Evolutionary conservation across 2,797 vertebrate species (phyloP).

Genomic region (Malacoraja senta): DNA sequence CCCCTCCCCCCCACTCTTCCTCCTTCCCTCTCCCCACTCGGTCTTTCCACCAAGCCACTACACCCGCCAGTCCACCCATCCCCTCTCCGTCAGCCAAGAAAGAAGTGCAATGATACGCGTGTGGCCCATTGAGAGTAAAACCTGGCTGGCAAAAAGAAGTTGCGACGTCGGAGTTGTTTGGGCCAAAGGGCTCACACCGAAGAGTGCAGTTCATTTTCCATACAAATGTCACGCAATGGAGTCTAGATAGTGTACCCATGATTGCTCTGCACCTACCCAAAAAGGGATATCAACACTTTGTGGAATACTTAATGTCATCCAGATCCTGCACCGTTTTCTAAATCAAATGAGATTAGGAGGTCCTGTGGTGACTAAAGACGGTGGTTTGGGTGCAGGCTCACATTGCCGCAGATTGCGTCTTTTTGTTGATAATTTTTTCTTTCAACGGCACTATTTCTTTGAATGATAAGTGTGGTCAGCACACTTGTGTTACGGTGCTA

Average conservation of each 20-base stretch:
- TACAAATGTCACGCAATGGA: constrained; percentile 23
- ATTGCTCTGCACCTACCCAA: constrained; percentile 69
- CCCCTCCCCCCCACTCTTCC: constrained; percentile 47
- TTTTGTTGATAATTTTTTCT: constrained; percentile 68
- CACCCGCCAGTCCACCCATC: background rate
- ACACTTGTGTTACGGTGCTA: constrained; percentile 88
- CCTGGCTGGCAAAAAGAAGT: constrained; percentile 25
- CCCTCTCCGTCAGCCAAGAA: background rate
- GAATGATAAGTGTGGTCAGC: constrained; percentile 86
- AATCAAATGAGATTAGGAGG: constrained; percentile 61
- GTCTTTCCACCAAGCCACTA: constrained; percentile 30
- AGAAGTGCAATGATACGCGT: constrained; percentile 5
- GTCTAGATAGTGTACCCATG: constrained; percentile 20
- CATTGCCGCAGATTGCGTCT: constrained; percentile 93
- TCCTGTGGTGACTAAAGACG: constrained; percentile 41
- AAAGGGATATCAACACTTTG: constrained; percentile 76
- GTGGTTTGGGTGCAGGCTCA: constrained; percentile 80
- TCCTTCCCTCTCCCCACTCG: constrained; percentile 53
- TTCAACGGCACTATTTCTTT: constrained; percentile 82
- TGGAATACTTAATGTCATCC: constrained; percentile 74
- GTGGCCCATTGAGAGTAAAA: background rate
- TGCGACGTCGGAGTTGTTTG: constrained; percentile 13
- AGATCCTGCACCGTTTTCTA: constrained; percentile 74
- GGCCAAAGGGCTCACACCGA: background rate
- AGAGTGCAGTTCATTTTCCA: constrained; percentile 25